Evolutionary conservation across 2,888 invertebrate species (phyloP).

Genomic region (Achlya flavicornis): DNA sequence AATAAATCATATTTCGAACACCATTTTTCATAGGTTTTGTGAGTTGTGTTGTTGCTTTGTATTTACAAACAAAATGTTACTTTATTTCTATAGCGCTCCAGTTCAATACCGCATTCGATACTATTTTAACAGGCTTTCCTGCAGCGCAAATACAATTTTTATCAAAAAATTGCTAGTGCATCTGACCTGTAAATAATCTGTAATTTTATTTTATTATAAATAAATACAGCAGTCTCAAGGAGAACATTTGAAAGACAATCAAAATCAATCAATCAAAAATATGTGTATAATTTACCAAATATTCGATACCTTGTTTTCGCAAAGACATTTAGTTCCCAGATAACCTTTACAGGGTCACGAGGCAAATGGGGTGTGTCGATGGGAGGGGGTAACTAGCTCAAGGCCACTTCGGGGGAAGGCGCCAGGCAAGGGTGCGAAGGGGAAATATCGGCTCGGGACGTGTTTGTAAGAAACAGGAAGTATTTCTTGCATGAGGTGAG

Average conservation of each 20-base stretch:
- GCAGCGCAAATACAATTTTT: neutral
- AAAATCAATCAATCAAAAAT: neutral
- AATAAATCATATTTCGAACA: conserved; percentile 4
- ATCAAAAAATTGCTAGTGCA: too few species aligned
- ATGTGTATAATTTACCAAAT: neutral
- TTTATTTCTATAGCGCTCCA: neutral
- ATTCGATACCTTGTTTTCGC: neutral
- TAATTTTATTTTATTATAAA: too few species aligned
- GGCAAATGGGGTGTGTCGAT: neutral
- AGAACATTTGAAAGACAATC: neutral
- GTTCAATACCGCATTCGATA: neutral
- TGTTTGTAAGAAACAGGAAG: neutral
- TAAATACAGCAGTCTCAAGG: too few species aligned
- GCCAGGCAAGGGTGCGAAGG: neutral
- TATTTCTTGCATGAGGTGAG: neutral
- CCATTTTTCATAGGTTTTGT: neutral
- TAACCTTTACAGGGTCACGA: conserved; percentile 2
- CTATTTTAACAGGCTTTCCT: neutral
- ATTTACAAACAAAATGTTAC: neutral
- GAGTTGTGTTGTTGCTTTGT: neutral
- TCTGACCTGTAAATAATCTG: too few species aligned
- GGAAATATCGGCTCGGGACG: neutral
- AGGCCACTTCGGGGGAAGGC: neutral
- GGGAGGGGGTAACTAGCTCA: neutral
- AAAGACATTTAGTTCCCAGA: conserved; percentile 1